Evolutionary conservation across 2,888 invertebrate genomes (phyloP).

Genomic region (Ligdia adustata): DNA sequence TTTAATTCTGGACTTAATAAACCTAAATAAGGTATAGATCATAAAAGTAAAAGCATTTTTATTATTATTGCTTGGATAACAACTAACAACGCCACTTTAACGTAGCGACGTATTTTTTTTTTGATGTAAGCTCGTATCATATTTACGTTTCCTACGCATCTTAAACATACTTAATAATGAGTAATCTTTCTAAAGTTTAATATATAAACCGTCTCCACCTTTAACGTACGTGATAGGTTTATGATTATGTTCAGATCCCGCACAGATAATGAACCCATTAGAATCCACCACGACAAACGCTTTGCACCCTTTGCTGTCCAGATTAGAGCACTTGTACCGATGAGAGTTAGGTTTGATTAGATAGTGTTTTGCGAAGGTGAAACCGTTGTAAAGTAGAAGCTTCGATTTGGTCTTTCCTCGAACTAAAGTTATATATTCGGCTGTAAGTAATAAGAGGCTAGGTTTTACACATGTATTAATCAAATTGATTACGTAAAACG

Average conservation of each 20-base stretch:
- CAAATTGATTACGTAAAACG: too few relatives aligned
- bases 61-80: too few relatives aligned
- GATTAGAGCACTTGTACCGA: conserved; percentile 21
- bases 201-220: conserved; percentile 27
- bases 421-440: conserved; percentile 19
- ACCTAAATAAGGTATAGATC: too few relatives aligned
- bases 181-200: not conserved
- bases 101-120: too few relatives aligned
- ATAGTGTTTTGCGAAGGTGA: conserved; percentile 26
- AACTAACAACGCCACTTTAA: too few relatives aligned
- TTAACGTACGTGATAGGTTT: conserved; percentile 32
- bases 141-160: not conserved
- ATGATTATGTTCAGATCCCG: conserved; percentile 40
- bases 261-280: conserved; percentile 30
- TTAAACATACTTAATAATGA: too few relatives aligned
- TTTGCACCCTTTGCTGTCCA: conserved; percentile 38
- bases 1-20: too few relatives aligned
- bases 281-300: conserved; percentile 38
- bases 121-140: not conserved
- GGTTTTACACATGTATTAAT: too few relatives aligned
- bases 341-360: conserved; percentile 1
- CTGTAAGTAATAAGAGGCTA: conserved; percentile 25
- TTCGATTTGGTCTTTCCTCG: conserved; percentile 23
- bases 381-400: conserved; percentile 24
- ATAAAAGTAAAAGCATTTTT: too few relatives aligned